Evolutionary conservation across 2,888 invertebrate species (phyloP), one percentile per base, ranked within the genome.

Genomic region (Aphrophora alni): DNA sequence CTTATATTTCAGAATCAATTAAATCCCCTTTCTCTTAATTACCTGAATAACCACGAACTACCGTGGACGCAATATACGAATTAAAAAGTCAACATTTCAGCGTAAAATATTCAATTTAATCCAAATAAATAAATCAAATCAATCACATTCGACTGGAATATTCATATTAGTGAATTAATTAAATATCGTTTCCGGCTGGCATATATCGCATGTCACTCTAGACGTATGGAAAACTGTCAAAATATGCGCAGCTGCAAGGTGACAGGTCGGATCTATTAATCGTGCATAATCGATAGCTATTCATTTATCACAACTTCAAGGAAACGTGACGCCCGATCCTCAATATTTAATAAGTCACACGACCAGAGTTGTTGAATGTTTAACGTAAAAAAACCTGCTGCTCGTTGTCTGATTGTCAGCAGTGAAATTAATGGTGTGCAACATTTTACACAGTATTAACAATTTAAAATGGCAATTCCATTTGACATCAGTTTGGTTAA

Each of bases 181-280:
- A 72, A 72, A 78, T 78, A 72, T 72, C 78, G 72, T 28, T 78
- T 51, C 72, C 72, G 78, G 72, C 59, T 26, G 38, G 71, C 68
- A 17, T 44, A 44, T 44, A 44, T 44, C 44, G 59, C 59, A 14
- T 21, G 59, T 59, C 59, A 59, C 59, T n/a, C n/a, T n/a, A n/a
- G n/a, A n/a, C n/a, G n/a, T n/a, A n/a, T n/a, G 72, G 78, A 78
- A 78, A 78, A 78, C 51, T 78, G 78, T 38, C 71, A 73, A 78
- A 72, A 78, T 77, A 77, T 78, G 51, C 72, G 59, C 78, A 78
- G 78, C 78, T 78, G 78, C 72, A 72, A 44, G 71, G 27, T 51
- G 78, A 78, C 78, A 72, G 51, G 27, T 38, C 21, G 44, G 72
- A 38, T 71, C 71, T 70, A 77, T 77, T 77, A 77, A 77, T 77